A percentile compares a stretch with the other conserved stretches of the same genome.
Conservation (phyloP, 2,797 vertebrate genomes). For the Phalanger gymnotis region DNA sequence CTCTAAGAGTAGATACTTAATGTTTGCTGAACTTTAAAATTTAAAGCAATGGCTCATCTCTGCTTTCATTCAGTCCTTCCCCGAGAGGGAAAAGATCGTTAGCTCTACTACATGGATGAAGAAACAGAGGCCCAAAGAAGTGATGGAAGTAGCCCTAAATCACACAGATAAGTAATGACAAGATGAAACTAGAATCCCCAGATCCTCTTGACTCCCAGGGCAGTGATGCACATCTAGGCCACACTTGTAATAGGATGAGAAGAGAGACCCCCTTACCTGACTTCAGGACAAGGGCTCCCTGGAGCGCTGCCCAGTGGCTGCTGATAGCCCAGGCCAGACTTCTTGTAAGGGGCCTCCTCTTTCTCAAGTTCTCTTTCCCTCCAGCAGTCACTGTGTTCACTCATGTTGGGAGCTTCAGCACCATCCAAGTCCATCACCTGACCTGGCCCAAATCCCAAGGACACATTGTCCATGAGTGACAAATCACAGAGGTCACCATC, state of each 20-base stretch:
- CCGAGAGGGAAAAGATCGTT: not conserved
- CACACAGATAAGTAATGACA: not conserved
- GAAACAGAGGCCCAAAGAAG: constrained; percentile 21
- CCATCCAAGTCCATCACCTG: not conserved
- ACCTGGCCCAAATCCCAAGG: not conserved
- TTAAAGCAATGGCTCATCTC: not conserved
- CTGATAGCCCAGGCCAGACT: constrained; percentile 7
- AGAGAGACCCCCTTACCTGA: constrained; percentile 63
- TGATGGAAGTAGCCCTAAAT: not conserved
- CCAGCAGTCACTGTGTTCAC: not conserved
- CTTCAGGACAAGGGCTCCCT: constrained; percentile 52
- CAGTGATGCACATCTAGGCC: not conserved
- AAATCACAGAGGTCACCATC: not conserved
- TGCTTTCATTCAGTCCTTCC: not conserved
- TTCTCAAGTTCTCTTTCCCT: not conserved
- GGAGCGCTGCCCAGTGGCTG: not conserved
- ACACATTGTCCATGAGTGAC: not conserved
- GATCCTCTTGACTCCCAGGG: not conserved
- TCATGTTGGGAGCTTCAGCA: not conserved
- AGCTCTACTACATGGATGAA: not conserved
- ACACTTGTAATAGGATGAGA: not conserved
- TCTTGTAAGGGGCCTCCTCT: not conserved
- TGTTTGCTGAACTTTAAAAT: not conserved
- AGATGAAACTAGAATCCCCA: not conserved
- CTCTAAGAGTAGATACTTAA: not conserved